A percentile compares a stretch with the other conserved stretches of the same genome.
These are phyloP conservation scores for Andricus grossulariae DNA, from an alignment of 1,140 invertebrate genomes.

Conservation along the genomic window DNA sequence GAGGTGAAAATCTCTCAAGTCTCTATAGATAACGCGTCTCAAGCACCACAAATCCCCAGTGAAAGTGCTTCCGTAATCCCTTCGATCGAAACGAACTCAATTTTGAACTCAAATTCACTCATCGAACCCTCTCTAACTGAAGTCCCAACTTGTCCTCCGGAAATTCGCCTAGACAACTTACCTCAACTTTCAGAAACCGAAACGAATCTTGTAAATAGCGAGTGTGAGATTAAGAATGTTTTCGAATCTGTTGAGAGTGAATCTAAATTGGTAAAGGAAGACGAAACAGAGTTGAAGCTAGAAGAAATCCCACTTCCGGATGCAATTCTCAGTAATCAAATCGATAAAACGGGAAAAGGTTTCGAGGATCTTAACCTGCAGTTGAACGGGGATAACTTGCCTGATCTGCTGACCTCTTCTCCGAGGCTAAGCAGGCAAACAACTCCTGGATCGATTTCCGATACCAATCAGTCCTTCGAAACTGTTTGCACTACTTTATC, in stretches of 20 bases:
- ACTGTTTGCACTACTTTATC: slow-evolving; percentile 44
- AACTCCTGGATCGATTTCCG: slow-evolving; percentile 42
- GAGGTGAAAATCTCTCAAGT: slow-evolving; percentile 79
- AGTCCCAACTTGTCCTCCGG: no score
- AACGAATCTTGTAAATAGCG: not conserved
- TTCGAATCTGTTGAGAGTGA: not conserved
- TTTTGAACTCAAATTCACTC: not conserved
- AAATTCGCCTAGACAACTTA: no score
- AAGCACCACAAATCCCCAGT: slow-evolving; percentile 37
- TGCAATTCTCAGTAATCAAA: slow-evolving; percentile 46
- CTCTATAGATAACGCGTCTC: slow-evolving; percentile 51
- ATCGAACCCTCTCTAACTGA: not conserved
- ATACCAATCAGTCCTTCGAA: slow-evolving; percentile 38
- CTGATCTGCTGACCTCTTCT: slow-evolving; percentile 66
- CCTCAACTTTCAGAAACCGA: not conserved
- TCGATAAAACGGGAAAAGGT: slow-evolving; percentile 20
- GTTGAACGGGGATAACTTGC: slow-evolving; percentile 54
- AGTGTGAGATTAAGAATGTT: slow-evolving; percentile 2
- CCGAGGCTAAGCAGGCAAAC: slow-evolving; percentile 55
- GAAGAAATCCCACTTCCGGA: slow-evolving; percentile 49
- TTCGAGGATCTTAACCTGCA: not conserved
- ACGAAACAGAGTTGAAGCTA: not conserved
- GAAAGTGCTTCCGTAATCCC: slow-evolving; percentile 19
- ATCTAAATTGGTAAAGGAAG: not conserved
- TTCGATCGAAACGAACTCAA: not conserved